Evolutionary conservation across 2,888 invertebrate species (phyloP).

Genomic region (Hyposoter dolosus): DNA sequence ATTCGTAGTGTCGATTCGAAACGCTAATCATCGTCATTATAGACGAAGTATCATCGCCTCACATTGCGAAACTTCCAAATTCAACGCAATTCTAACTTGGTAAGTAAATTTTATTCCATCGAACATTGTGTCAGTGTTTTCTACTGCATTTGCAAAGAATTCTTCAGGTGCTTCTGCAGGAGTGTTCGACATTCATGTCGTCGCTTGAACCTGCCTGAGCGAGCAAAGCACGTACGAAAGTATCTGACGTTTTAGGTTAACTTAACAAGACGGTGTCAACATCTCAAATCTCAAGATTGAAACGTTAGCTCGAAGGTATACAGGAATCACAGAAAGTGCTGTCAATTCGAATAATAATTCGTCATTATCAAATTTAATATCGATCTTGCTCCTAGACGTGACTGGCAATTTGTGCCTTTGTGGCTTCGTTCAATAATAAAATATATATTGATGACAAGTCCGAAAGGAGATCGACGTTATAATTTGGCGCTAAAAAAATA

Average conservation of each 20-base stretch:
- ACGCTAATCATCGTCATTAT: slow-evolving; percentile 46
- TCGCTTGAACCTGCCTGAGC: background rate
- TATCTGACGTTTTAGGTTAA: slow-evolving; percentile 38
- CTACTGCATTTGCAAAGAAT: background rate
- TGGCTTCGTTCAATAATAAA: background rate
- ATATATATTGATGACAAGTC: background rate
- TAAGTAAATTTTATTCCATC: slow-evolving; percentile 34
- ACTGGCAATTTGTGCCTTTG: background rate
- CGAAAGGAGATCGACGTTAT: background rate
- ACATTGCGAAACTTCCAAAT: slow-evolving; percentile 11
- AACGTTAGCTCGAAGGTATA: background rate
- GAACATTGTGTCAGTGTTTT: background rate
- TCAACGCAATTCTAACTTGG: slow-evolving; percentile 26
- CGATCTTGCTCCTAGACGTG: background rate
- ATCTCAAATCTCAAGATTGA: background rate
- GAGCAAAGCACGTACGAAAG: background rate
- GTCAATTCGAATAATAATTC: slow-evolving; percentile 32
- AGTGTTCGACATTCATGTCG: background rate
- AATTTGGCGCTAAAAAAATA: background rate
- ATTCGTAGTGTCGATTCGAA: slow-evolving; percentile 17
- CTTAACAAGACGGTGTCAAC: background rate
- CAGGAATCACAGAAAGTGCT: slow-evolving; percentile 6
- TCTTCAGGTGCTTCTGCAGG: background rate
- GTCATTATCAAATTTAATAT: slow-evolving; percentile 30
- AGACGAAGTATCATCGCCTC: slow-evolving; percentile 44